These are phyloP conservation scores for Plutomurus gul DNA, from an alignment of 1,140 invertebrate genomes.

Conservation along the genomic window DNA sequence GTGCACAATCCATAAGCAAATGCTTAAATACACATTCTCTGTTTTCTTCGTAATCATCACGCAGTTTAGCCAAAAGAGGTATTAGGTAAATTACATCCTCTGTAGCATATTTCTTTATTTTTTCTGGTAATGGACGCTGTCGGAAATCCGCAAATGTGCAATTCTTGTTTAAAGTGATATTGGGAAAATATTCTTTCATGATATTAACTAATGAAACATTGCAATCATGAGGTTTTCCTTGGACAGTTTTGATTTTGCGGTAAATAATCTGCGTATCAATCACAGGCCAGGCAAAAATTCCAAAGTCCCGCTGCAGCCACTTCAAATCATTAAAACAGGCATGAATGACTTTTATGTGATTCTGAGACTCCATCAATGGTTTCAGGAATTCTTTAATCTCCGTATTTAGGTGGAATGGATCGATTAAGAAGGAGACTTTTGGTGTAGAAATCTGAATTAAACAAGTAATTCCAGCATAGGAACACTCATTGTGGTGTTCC, in stretches of 20 bases:
- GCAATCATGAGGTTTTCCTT: not conserved
- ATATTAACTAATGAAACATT: not conserved
- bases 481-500: not conserved
- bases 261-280: slow-evolving; percentile 31
- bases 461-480: slow-evolving; percentile 4
- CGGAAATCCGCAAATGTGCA: not conserved
- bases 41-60: not conserved
- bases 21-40: not conserved
- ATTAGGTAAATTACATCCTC: not conserved
- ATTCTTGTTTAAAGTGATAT: not conserved
- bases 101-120: not conserved
- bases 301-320: slow-evolving; percentile 31
- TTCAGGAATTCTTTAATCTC: not conserved
- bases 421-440: not conserved
- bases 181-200: not conserved
- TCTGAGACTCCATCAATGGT: not conserved
- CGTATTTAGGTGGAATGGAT: not conserved
- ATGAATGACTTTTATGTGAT: slow-evolving; percentile 23
- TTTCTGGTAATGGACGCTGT: not conserved
- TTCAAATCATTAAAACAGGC: not conserved
- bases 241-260: not conserved
- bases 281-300: slow-evolving; percentile 6
- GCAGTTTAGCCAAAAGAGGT: not conserved
- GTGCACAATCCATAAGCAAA: not conserved
- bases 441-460: slow-evolving; percentile 26